Evolutionary conservation across 1,140 invertebrate species (phyloP), one percentile per base, ranked within the genome.

Genomic region (Drosophila dunni): DNA sequence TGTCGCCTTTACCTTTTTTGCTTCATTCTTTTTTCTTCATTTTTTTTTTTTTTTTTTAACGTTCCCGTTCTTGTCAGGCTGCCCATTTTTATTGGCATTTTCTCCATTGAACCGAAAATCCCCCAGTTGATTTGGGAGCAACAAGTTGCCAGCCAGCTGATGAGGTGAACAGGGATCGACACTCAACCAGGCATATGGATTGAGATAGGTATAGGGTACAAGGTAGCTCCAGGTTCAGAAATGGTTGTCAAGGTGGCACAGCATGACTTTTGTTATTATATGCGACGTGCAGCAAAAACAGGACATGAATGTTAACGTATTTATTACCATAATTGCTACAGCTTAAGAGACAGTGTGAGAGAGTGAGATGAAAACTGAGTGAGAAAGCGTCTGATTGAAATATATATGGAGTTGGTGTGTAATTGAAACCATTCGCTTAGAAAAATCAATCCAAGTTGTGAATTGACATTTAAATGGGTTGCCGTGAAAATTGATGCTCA

Each of bases 91-190:
- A 81, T 82, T 86, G 71, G 58, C 42, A 66, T 75, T 69, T 85
- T 82, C 67, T 74, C 61, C 83, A 88, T 9, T 65, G 82, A 88
- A 88, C 71, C 79, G 75, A 69, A 71, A 88, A 79, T 88, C 38
- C 84, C 84, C 81, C 75, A 79, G 82, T 88, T 88, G 79, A 86
- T 79, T 86, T 56, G 65, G 33, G 61, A 73, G 82, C 82, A 86
- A 86, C 82, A 86, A 76, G 82, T 86, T 75, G 34, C 34, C 20
- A 15, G 29, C 48, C 20, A 42, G 7, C 50, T 56, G 64, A 61
- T 62, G 42, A 57, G 51, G 42, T 46, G 29, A 45, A 10, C 13
- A 9, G 42, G 20, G 34, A 56, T 56, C 53, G 53, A 42, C 34
- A 42, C 53, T 42, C 33, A n/a, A 10, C 3, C 17, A 34, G 17